Evolutionary conservation across 1,140 invertebrate species (phyloP).

Genomic region (Orius laevigatus): DNA sequence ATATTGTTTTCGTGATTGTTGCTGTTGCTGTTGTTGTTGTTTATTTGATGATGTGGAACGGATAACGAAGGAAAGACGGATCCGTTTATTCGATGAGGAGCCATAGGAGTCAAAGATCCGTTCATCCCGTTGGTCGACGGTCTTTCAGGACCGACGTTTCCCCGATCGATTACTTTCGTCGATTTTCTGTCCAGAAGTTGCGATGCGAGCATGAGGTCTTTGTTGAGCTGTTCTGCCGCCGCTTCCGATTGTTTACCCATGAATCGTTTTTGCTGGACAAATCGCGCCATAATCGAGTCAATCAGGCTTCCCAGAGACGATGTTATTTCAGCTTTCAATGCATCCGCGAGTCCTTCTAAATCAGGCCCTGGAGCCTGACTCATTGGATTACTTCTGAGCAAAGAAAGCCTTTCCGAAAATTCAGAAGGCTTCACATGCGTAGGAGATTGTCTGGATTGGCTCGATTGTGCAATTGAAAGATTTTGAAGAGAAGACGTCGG

Average conservation of each 20-base stretch:
- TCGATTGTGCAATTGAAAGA: too few relatives aligned
- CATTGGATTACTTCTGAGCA: slow-evolving; percentile 41
- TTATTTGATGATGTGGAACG: slow-evolving; percentile 19
- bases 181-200: slow-evolving; percentile 69
- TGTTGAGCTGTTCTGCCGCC: slow-evolving; percentile 63
- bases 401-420: slow-evolving; percentile 42
- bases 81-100: slow-evolving; percentile 31
- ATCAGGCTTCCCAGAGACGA: slow-evolving; percentile 69
- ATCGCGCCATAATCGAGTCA: slow-evolving; percentile 70
- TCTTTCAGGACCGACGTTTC: slow-evolving; percentile 27
- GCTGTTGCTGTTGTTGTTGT: slow-evolving; percentile 26
- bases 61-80: slow-evolving; percentile 27
- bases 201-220: slow-evolving; percentile 58
- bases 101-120: slow-evolving; percentile 9
- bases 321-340: slow-evolving; percentile 76
- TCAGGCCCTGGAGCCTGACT: slow-evolving; percentile 52
- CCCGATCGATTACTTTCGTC: slow-evolving; percentile 55
- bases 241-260: slow-evolving; percentile 58
- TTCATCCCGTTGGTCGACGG: slow-evolving; percentile 25
- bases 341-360: slow-evolving; percentile 71
- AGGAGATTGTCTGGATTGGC: slow-evolving; percentile 15
- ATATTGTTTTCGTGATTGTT: slow-evolving; percentile 35
- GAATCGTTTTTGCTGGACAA: slow-evolving; percentile 60
- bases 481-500: slow-evolving; percentile 15
- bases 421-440: slow-evolving; percentile 24